Conservation (phyloP, 2,797 vertebrate species). For the Columba guinea region DNA sequence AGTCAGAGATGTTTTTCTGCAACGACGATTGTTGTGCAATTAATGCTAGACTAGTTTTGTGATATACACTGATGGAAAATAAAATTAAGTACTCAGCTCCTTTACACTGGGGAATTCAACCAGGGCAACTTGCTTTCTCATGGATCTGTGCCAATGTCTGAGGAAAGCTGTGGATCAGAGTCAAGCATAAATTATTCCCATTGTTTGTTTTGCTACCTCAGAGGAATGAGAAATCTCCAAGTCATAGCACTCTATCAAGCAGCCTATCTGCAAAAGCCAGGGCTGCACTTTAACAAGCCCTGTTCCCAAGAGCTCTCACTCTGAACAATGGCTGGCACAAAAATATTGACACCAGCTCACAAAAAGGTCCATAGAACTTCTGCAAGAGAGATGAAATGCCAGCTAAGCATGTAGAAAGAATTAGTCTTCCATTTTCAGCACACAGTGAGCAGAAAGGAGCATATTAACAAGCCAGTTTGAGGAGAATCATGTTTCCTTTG, state of each 20-base stretch:
- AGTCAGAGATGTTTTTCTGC: background rate
- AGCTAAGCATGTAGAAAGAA: background rate
- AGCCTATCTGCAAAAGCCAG: constrained; percentile 10
- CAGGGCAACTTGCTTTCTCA: constrained; percentile 16
- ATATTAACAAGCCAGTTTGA: background rate
- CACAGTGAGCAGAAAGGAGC: background rate
- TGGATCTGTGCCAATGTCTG: background rate
- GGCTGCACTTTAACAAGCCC: background rate
- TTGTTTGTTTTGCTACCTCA: constrained; percentile 12
- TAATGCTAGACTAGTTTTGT: background rate
- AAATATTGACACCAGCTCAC: background rate
- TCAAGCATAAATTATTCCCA: constrained; percentile 25
- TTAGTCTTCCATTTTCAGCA: background rate
- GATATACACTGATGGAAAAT: background rate
- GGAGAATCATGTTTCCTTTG: background rate
- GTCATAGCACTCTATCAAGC: background rate
- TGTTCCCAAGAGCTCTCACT: background rate
- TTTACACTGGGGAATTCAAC: background rate
- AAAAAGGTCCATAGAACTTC: background rate
- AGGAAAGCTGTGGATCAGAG: constrained; percentile 11
- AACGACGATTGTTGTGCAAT: background rate
- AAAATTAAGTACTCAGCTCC: background rate
- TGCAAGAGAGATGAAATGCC: background rate
- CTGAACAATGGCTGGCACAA: background rate
- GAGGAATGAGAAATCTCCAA: background rate